A percentile compares a stretch with the other conserved stretches of the same genome.
Evolutionary conservation across 2,797 vertebrate genomes (phyloP).

Genomic region (Pangasius macronema): DNA sequence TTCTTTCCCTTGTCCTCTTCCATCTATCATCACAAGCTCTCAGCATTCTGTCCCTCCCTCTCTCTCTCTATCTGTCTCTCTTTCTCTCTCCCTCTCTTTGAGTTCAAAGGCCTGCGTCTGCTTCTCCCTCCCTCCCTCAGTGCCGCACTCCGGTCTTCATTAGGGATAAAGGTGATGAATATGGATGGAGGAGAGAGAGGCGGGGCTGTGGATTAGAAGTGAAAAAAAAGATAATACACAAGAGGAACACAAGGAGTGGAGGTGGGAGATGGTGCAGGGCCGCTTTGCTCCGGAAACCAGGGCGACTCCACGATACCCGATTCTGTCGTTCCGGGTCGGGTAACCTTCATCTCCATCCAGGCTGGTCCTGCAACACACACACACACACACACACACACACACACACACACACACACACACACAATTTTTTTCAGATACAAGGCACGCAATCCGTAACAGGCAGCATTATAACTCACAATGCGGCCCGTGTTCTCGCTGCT

Average conservation of each 20-base stretch:
- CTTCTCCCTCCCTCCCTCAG: conserved; percentile 36
- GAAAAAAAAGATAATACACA: not conserved
- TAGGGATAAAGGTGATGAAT: conserved; percentile 57
- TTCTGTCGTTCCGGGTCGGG: not conserved
- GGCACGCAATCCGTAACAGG: conserved; percentile 14
- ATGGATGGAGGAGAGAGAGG: conserved; percentile 49
- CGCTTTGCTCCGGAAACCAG: not conserved
- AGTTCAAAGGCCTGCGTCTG: conserved; percentile 33
- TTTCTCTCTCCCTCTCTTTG: conserved; percentile 23
- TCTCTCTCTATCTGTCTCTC: conserved; percentile 20
- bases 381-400: conserved; percentile 28
- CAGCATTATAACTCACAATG: conserved; percentile 14
- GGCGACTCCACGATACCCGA: not conserved
- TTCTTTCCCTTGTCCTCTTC: conserved; percentile 42
- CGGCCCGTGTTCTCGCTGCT: not conserved
- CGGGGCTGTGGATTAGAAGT: conserved; percentile 49
- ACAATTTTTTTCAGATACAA: not conserved
- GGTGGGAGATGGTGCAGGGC: not conserved
- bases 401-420: conserved; percentile 35
- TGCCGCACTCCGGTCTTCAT: conserved; percentile 46
- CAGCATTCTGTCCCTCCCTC: not conserved
- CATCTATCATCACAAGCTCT: conserved; percentile 39
- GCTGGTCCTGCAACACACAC: conserved; percentile 36
- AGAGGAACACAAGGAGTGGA: not conserved
- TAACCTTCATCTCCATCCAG: conserved; percentile 9